Base-by-base conservation (phyloP, 2,113 vertebrate species). In the Petrocephalus zakoni region DNA sequence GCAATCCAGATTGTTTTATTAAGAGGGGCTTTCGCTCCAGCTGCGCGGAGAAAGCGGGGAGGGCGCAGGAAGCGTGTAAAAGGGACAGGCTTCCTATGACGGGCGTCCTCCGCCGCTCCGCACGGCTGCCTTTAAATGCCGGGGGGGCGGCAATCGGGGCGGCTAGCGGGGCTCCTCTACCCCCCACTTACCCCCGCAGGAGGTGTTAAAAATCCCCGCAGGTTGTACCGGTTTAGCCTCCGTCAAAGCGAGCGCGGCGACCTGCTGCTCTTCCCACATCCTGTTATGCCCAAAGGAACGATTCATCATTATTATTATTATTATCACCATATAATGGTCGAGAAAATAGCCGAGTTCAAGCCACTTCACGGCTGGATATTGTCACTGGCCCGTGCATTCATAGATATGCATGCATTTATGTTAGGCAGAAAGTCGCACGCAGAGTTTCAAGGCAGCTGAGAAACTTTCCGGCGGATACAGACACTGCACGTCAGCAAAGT, bases 1-100 rank as follows among this genome's bases (percentile, higher is more conserved):
- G 92, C 94, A 93, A 91, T 94, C 93, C 94, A 93, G 93, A 92
- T 22, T 52, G n/a, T 25, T 0, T 89, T 88, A 42, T 90, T 89
- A 91, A 89, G 85, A 89, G 78, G 78, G 85, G 89, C 51, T 61
- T 78, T 53, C 68, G n/a, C 8, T 46, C 87, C 88, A 72, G 72
- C 37, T 42, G 72, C 85, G 42, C 51, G 72, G 92, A 92, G 46
- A 89, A 89, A 75, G n/a, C n/a, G n/a, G n/a, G n/a, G n/a, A n/a
- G n/a, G 81, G 78, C n/a, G 17, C 15, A 82, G 19, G 29, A 49
- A 82, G 17, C 8, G 49, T 42, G 90, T 88, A 93, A 47, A 90
- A 56, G 78, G 68, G 81, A 46, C 17, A 19, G 64, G 78, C 87
- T 85, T 86, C 51, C 37, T 87, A 87, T 87, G 90, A 87, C 87